Conservation (phyloP, 1,140 invertebrate species). For the Drosophila rufa region DNA sequence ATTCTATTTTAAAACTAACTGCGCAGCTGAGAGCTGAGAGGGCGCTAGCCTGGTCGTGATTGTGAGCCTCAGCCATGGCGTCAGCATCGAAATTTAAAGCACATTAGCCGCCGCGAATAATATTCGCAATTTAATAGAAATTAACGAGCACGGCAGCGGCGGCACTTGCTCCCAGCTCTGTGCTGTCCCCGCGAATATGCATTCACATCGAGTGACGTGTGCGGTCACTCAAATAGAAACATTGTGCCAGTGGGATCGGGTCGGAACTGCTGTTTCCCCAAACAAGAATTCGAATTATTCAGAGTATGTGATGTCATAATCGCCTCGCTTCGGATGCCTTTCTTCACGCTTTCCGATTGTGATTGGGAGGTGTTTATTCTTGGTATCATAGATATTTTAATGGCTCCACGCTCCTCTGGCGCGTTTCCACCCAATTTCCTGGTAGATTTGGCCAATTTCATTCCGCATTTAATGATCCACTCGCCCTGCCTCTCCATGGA, state of each 20-base stretch:
- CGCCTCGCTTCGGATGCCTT: conserved; percentile 17
- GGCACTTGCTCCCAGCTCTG: conserved; percentile 5
- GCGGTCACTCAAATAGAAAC: conserved; percentile 73
- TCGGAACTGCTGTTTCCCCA: neutral
- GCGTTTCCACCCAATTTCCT: conserved; percentile 20
- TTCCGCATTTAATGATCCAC: conserved; percentile 27
- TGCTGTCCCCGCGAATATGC: conserved; percentile 34
- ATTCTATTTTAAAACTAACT: conserved; percentile 28
- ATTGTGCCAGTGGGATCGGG: conserved; percentile 56
- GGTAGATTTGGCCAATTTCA: conserved; percentile 37
- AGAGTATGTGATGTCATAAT: conserved; percentile 77
- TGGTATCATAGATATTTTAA: conserved; percentile 25
- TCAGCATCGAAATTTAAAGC: conserved; percentile 28
- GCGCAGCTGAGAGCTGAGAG: conserved; percentile 31
- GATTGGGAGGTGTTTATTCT: conserved; percentile 27
- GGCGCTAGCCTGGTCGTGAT: conserved; percentile 21
- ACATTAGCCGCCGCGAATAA: conserved; percentile 26
- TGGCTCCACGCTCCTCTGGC: conserved; percentile 1
- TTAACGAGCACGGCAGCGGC: conserved; percentile 38
- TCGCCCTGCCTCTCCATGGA: neutral
- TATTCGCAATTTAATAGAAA: conserved; percentile 60
- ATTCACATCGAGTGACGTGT: conserved; percentile 76
- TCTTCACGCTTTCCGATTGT: conserved; percentile 63
- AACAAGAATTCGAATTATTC: conserved; percentile 71
- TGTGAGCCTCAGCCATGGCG: conserved; percentile 25